Evolutionary conservation across 1,140 invertebrate species (phyloP), one percentile per base, ranked within the genome.

Genomic region (Cephus cinctus): DNA sequence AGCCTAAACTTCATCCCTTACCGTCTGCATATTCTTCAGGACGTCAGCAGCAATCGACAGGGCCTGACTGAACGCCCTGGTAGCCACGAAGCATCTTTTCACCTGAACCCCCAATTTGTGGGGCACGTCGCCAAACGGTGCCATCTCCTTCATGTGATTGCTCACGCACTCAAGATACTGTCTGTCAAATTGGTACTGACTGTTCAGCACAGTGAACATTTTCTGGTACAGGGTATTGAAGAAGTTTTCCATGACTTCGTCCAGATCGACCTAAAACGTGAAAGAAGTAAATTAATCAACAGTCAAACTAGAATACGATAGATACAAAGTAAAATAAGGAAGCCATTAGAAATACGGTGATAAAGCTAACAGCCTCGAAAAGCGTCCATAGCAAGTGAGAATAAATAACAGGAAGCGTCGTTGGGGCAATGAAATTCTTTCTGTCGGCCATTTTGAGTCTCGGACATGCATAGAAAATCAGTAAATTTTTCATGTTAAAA

Each of bases 151-250:
- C 94, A 98, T 97, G 61, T 93, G 85, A 57, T 92, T 86, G 46
- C 84, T 87, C 23, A 97, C 88, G 74, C 95, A 98, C 16, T 83
- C 82, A 52, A 94, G 71, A 69, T 94, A 94, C 81, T 87, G 89
- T 31, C 89, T 86, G 69, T 93, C 86, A 63, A 97, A 95, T 32
- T 79, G 79, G 66, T 96, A 96, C 67, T 95, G 92, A 3, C 85
- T 81, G 73, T 98, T 98, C 48, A 98, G 78, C 18, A 98, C 92
- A 0, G 85, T 88, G 75, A 98, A 98, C 94, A 98, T 98, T 69
- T 92, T 93, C 72, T 95, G 88, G 67, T 98, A 95, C 0, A 98
- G 83, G 3, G 86, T 88, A 40, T 84, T 86, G 78, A 98, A 98
- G 78, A 98, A 98, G 45, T 84, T 84, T 56, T 98, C 90, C 86